phyloP scores from a whole-genome alignment of 1,140 invertebrate species.

The Lamellibrachia luymesi region DNA sequence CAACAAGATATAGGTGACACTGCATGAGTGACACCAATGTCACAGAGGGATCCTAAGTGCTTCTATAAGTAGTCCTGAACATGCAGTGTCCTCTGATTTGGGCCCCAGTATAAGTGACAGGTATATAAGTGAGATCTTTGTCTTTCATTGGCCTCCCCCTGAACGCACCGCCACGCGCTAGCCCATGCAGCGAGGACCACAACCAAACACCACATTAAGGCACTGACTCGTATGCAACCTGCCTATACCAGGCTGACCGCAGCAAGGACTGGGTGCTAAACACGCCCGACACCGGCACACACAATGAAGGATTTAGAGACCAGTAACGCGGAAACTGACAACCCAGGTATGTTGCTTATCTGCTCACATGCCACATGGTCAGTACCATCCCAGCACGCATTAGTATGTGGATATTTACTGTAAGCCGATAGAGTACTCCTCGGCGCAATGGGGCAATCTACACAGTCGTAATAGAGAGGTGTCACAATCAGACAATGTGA shows the following conservation, averaged over 20 bases:
- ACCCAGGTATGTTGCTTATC: background rate
- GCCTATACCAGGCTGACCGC: background rate
- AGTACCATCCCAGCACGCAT: background rate
- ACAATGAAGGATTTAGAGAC: constrained; percentile 4
- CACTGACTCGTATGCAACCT: background rate
- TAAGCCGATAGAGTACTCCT: background rate
- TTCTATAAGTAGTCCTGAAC: background rate
- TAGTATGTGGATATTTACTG: background rate
- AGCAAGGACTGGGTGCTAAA: background rate
- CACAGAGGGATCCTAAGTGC: background rate
- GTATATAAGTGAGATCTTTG: background rate
- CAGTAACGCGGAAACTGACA: background rate
- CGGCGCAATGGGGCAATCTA: background rate
- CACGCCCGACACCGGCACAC: background rate
- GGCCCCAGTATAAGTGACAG: background rate
- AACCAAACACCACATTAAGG: background rate
- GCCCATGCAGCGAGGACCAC: background rate
- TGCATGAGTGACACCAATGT: background rate
- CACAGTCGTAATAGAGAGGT: background rate
- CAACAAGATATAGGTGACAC: background rate
- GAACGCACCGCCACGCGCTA: background rate
- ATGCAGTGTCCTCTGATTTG: background rate
- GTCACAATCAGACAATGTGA: background rate
- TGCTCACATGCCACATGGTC: background rate
- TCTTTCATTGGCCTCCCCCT: background rate